Evolutionary conservation across 2,797 vertebrate genomes (phyloP).

Genomic region (Enteromius viviparus): DNA sequence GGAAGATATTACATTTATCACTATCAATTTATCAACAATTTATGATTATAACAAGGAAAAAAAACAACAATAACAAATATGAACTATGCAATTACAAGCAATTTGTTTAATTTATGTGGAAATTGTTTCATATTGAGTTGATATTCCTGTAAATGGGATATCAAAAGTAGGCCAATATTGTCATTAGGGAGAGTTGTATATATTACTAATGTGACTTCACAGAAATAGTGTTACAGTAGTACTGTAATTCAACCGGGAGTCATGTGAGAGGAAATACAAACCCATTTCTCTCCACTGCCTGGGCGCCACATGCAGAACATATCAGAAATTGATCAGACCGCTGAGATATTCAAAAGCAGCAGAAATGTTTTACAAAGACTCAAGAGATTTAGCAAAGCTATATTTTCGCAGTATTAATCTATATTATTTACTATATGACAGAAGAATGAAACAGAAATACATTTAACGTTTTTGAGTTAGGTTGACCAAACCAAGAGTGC

Average conservation of each 20-base stretch:
- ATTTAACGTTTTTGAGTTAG: background rate
- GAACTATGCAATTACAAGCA: background rate
- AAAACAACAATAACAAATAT: background rate
- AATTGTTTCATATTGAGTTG: background rate
- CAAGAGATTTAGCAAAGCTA: conserved; percentile 20
- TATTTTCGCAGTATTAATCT: background rate
- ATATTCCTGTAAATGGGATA: conserved; percentile 2
- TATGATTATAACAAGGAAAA: background rate
- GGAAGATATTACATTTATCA: background rate
- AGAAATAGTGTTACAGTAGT: conserved; percentile 30
- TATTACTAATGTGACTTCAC: conserved; percentile 6
- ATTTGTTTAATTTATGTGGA: conserved; percentile 6
- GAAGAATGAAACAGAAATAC: conserved; percentile 16
- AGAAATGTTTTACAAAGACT: conserved; percentile 29
- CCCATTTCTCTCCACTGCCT: background rate
- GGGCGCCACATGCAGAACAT: background rate
- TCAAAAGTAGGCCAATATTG: background rate
- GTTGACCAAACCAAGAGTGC: conserved; percentile 7
- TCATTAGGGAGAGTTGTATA: conserved; percentile 5
- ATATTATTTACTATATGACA: conserved; percentile 9
- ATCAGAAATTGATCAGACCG: conserved; percentile 23
- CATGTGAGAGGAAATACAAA: conserved; percentile 14
- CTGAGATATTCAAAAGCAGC: conserved; percentile 34
- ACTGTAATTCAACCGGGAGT: conserved; percentile 14
- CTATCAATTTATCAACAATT: background rate